Evolutionary conservation across 2,113 vertebrate species (phyloP).

Genomic region (Oostethus manadensis): DNA sequence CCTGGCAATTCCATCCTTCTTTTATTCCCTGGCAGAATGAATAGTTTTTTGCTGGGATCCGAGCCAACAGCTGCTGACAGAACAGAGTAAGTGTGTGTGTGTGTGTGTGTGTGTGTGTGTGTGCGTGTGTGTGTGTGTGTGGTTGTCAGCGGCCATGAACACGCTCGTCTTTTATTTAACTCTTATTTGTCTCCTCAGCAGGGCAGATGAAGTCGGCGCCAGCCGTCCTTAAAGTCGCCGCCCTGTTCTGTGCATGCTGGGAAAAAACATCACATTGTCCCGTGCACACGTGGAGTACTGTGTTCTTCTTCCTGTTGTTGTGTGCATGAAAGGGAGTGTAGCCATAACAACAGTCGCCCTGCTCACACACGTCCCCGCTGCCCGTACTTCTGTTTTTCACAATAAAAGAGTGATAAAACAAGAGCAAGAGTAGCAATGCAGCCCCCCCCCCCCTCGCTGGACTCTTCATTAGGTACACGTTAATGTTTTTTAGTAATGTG

Average conservation of each 20-base stretch:
- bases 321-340: constrained; percentile 58
- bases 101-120: neutral
- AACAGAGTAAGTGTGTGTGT: constrained; percentile 49
- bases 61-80: constrained; percentile 51
- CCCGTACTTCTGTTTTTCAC: constrained; percentile 20
- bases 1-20: constrained; percentile 10
- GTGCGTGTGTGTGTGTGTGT: too few species aligned
- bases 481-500: too few species aligned
- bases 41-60: constrained; percentile 67
- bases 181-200: constrained; percentile 27
- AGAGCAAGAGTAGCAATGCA: neutral
- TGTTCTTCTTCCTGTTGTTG: constrained; percentile 17
- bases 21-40: constrained; percentile 51
- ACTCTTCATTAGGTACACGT: neutral
- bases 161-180: constrained; percentile 27
- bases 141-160: constrained; percentile 31
- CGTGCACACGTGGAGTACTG: neutral
- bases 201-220: constrained; percentile 43
- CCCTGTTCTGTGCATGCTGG: constrained; percentile 7
- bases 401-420: constrained; percentile 5
- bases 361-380: constrained; percentile 9
- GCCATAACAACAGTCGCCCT: constrained; percentile 56
- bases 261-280: neutral
- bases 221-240: constrained; percentile 55
- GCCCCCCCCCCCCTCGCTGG: neutral